A percentile compares a stretch with the other conserved stretches of the same genome.
phyloP scores from a whole-genome alignment of 2,113 vertebrate species.

The Telmatochromis sp. region DNA sequence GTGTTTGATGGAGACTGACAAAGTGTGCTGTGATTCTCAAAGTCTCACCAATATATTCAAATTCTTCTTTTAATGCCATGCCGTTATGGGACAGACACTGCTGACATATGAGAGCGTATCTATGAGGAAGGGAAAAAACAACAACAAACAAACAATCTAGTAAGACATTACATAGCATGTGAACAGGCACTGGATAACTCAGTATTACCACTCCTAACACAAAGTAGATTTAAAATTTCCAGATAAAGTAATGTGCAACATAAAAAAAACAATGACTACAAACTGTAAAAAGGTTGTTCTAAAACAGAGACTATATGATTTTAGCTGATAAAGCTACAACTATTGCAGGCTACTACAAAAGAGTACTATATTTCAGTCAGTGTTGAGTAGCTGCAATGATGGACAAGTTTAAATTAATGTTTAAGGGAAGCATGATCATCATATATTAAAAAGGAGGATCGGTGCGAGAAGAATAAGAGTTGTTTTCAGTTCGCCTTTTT shows the following conservation, averaged over 20 bases:
- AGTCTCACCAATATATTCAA: conserved; percentile 96
- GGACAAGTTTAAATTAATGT: background rate
- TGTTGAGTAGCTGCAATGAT: background rate
- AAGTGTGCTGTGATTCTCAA: conserved; percentile 39
- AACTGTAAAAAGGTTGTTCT: background rate
- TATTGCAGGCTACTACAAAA: too few relatives aligned
- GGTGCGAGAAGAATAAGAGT: too few relatives aligned
- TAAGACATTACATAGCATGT: background rate
- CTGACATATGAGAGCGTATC: conserved; percentile 96
- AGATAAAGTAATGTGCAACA: background rate
- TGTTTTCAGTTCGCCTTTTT: background rate
- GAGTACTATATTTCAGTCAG: background rate
- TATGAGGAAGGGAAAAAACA: conserved; percentile 51
- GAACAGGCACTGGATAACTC: background rate
- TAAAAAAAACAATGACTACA: background rate
- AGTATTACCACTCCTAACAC: background rate
- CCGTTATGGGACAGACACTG: conserved; percentile 98
- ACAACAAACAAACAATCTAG: background rate
- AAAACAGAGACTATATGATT: background rate
- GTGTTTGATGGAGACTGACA: conserved; percentile 67
- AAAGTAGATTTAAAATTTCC: background rate
- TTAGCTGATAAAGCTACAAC: background rate
- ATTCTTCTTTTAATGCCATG: conserved; percentile 98
- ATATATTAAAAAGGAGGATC: background rate
- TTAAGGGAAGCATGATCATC: background rate